Base-by-base conservation (phyloP, 35 echinoderm and acorn worm genomes). In the Holothuria glaberrima region DNA sequence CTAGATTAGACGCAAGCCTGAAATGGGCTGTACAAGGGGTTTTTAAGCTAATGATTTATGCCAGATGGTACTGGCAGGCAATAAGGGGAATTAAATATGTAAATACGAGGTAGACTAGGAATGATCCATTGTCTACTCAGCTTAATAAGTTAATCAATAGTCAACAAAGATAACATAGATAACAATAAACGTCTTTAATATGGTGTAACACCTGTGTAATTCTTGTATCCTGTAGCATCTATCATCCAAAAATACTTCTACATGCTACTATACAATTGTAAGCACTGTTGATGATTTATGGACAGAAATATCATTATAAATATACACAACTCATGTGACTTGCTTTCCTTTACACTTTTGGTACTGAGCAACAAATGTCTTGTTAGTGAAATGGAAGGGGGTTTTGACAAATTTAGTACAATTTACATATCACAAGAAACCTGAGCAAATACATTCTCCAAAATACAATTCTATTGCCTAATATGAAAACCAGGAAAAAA, bases 241-340 rank as follows among this genome's bases (percentile, higher is more conserved):
- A 54, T 54, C 50, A 12, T 54, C 50, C 74, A 78, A 78, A 78
- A 78, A 78, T 78, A 78, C 41, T 48, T 78, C 74, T 78, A 78
- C 74, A 78, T 78, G 74, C 74, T 78, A 78, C 74, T 78, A 38
- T 78, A 78, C 41, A 78, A 78, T 78, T 78, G 35, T 78, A 78
- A 78, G 74, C 74, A 78, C 74, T 78, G 74, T 78, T 78, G 74
- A 78, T 78, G 74, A 41, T 48, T 26, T 78, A 78, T 78, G 74
- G 74, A 78, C 74, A 78, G 74, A 78, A 50, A 78, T 50, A 78
- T 78, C 50, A 48, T 69, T 69, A 78, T 78, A 78, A 78, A 78
- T 78, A 78, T 78, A 35, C 20, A 78, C 74, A 78, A 78, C 74
- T 48, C 50, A 19, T 48, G 38, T 22, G 74, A 78, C 44, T 19